Conservation (phyloP, 2,888 invertebrate species). For the Mycalesis mineus region DNA sequence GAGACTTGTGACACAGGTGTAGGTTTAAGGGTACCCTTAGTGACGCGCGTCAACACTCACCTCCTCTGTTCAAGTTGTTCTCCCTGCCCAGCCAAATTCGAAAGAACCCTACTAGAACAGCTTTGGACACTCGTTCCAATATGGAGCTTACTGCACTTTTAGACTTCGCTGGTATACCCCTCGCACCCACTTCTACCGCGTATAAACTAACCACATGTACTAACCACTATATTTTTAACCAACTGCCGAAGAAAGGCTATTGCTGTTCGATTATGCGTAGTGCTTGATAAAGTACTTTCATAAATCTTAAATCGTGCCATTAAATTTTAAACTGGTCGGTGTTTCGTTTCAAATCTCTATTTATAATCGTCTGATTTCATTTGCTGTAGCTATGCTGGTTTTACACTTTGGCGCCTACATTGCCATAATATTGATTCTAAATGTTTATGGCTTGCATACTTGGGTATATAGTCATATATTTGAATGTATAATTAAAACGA, state of each 20-base stretch:
- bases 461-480: background rate
- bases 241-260: background rate
- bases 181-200: too few species aligned
- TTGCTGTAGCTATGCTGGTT: conserved; percentile 24
- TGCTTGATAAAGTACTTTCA: background rate
- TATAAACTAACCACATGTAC: too few species aligned
- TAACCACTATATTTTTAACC: too few species aligned
- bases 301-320: conserved; percentile 39
- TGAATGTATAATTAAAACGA: background rate
- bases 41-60: too few species aligned
- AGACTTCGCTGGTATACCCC: too few species aligned
- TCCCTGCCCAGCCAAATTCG: too few species aligned
- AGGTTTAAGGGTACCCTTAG: too few species aligned
- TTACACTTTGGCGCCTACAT: conserved; percentile 11
- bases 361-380: conserved; percentile 65
- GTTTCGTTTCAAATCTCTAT: conserved; percentile 57
- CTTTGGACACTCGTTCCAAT: too few species aligned
- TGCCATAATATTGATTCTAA: conserved; percentile 6
- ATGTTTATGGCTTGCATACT: background rate
- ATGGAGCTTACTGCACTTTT: too few species aligned
- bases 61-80: too few species aligned
- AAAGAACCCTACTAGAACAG: too few species aligned
- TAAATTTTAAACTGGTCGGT: conserved; percentile 49
- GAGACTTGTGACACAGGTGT: too few species aligned
- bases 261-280: background rate